Base-by-base conservation (phyloP, 2,888 invertebrate species). In the Temnothorax ravouxi region DNA sequence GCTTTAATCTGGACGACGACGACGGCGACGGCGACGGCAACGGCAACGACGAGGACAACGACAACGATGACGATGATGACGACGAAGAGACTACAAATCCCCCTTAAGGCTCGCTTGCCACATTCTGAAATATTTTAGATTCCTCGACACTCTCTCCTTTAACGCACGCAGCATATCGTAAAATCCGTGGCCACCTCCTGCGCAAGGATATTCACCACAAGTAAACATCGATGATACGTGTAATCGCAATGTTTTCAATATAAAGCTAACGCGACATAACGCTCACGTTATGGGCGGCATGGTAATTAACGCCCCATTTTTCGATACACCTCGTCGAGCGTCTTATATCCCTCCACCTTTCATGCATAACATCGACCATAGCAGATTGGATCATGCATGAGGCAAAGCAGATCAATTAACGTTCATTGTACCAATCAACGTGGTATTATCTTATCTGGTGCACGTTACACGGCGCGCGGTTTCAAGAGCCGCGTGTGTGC, bases 61-160 rank as follows among this genome's bases (percentile, higher is more conserved):
- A 81, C 71, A 83, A 81, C 64, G 62, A 66, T 83, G 83, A 56
- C 72, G 25, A 25, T 67, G 67, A 66, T 83, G 83, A 29, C 15
- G 25, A 18, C 44, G 71, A 72, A 11, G 34, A 52, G 52, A 56
- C 61, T 81, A 50, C 50, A 54, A 50, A 59, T 82, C 52, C 66
- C 61, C 38, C n/a, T 86, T 86, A 83, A 83, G 82, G 9, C 61
- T 81, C 75, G 50, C 44, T 86, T 59, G 79, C 83, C 79, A 79
- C 74, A 80, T 71, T 56, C 76, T 77, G 83, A 88, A 88, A 87
- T 88, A 84, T 83, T 61, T 69, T 52, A 61, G 80, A 88, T 88
- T 84, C 85, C 88, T 62, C 84, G 69, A 86, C 87, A 83, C 84
- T 84, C 87, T 71, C 79, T 69, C 64, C 79, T 80, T 72, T 54